phyloP scores from a whole-genome alignment of 2,888 invertebrate genomes.

The Trimorus sp. region DNA sequence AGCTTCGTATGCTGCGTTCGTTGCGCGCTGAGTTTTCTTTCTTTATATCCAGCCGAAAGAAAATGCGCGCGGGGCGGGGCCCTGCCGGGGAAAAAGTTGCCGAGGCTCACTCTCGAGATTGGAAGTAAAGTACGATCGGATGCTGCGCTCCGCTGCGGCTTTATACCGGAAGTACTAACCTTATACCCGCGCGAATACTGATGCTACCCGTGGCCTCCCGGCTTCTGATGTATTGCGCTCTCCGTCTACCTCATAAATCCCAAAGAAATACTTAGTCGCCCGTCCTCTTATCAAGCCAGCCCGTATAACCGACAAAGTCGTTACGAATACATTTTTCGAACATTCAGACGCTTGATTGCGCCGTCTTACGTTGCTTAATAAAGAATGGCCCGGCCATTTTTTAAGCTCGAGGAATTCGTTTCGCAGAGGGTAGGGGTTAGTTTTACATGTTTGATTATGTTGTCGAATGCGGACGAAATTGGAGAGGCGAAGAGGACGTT shows the following conservation, averaged over 20 bases:
- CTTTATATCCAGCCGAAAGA: slow-evolving; percentile 47
- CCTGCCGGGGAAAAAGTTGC: slow-evolving; percentile 54
- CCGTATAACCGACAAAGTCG: slow-evolving; percentile 51
- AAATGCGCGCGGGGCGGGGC: slow-evolving; percentile 48
- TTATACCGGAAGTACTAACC: slow-evolving; percentile 62
- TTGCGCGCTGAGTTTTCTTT: slow-evolving; percentile 51
- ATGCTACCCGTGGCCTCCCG: slow-evolving; percentile 53
- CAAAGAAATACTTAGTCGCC: slow-evolving; percentile 56
- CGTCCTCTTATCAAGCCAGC: slow-evolving; percentile 45
- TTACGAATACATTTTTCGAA: slow-evolving; percentile 53
- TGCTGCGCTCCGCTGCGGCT: slow-evolving; percentile 59
- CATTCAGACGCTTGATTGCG: slow-evolving; percentile 37
- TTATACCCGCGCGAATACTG: slow-evolving; percentile 62
- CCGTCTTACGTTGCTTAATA: slow-evolving; percentile 27
- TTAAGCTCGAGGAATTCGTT: not conserved
- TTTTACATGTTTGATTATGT: too few species aligned
- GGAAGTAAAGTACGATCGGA: slow-evolving; percentile 68
- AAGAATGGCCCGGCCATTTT: slow-evolving; percentile 20
- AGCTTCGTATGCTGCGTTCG: slow-evolving; percentile 40
- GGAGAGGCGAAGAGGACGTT: too few species aligned
- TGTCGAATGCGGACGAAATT: too few species aligned
- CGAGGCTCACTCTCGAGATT: slow-evolving; percentile 67
- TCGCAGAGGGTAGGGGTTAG: not conserved
- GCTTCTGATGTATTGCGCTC: slow-evolving; percentile 61
- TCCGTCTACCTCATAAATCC: slow-evolving; percentile 63